Evolutionary conservation across 1,140 invertebrate genomes (phyloP), one percentile per base, ranked within the genome.

Genomic region (Pachypeltis micranthus): DNA sequence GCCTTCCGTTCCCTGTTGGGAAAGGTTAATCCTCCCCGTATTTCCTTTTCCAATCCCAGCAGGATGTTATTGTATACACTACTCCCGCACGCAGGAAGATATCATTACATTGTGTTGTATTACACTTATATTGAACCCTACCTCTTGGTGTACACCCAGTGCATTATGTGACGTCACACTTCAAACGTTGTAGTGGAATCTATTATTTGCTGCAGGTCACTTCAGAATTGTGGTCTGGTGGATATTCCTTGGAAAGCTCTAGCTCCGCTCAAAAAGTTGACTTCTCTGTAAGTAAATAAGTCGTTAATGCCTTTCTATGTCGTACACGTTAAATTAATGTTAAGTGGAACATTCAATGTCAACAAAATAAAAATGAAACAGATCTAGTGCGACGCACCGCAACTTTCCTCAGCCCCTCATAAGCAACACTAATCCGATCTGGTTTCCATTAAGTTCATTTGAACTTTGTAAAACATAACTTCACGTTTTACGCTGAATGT

Each of bases 241-340:
- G 69, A 75, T 59, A 70, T 81, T 66, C 77, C 80, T 2, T 70
- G 71, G 62, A 73, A 77, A 63, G 74, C 79, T 24, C 72, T 82
- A 63, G 70, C 72, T 66, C 72, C 74, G 65, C 70, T 81, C 44
- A 72, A 64, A 14, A 75, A 75, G 65, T 72, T 81, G 47, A 76
- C 76, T 61, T 77, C 77, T 65, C 72, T 81, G 79, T 82, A 75
- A 80, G 79, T 79, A 73, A n/a, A n/a, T n/a, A n/a, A n/a, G n/a
- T n/a, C n/a, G n/a, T n/a, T n/a, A n/a, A n/a, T n/a, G n/a, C 62
- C 62, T 63, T 54, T 61, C 25, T 59, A 55, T 34, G 16, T 57
- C 27, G 29, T 23, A 59, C 31, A 65, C n/a, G 31, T 44, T 44
- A 44, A n/a, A n/a, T 44, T 44, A 44, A n/a, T 10, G n/a, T n/a